Evolutionary conservation across 2,113 vertebrate genomes (phyloP).

Genomic region (Acrocephalus arundinaceus): DNA sequence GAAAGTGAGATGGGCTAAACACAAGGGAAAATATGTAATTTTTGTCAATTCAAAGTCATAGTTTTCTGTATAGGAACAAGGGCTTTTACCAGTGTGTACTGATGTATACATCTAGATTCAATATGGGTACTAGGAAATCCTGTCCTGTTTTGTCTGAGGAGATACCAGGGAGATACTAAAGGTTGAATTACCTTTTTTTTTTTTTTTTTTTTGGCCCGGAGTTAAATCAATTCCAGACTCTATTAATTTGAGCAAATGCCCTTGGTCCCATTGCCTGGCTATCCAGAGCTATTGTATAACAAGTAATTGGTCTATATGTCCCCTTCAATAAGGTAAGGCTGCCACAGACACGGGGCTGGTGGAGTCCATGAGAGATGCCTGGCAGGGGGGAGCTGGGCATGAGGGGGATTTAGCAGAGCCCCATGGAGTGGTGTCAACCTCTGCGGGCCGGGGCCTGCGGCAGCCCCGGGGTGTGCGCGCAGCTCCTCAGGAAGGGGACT

Average conservation of each 20-base stretch:
- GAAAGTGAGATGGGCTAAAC: background rate
- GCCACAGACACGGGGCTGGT: background rate
- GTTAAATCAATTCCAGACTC: slow-evolving; percentile 55
- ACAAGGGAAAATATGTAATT: background rate
- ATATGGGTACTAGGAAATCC: background rate
- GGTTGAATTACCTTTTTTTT: background rate
- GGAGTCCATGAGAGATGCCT: fast-evolving
- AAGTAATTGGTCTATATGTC: slow-evolving; percentile 62
- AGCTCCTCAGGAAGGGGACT: background rate
- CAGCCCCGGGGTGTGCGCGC: background rate
- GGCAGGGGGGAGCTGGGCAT: background rate
- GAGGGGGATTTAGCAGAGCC: background rate
- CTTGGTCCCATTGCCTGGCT: slow-evolving; percentile 11
- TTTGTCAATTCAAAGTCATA: background rate
- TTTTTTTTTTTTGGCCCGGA: background rate
- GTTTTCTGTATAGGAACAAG: background rate
- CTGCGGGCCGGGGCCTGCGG: background rate
- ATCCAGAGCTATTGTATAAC: slow-evolving; percentile 63
- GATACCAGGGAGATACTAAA: background rate
- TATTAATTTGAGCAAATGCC: slow-evolving; percentile 42
- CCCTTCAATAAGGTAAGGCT: slow-evolving; percentile 45
- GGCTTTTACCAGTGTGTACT: background rate
- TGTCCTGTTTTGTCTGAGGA: background rate
- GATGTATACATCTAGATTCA: background rate
- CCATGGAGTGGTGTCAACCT: slow-evolving; percentile 39